Base-by-base conservation (phyloP, 2,113 vertebrate genomes). In the Catharus bicknelli region DNA sequence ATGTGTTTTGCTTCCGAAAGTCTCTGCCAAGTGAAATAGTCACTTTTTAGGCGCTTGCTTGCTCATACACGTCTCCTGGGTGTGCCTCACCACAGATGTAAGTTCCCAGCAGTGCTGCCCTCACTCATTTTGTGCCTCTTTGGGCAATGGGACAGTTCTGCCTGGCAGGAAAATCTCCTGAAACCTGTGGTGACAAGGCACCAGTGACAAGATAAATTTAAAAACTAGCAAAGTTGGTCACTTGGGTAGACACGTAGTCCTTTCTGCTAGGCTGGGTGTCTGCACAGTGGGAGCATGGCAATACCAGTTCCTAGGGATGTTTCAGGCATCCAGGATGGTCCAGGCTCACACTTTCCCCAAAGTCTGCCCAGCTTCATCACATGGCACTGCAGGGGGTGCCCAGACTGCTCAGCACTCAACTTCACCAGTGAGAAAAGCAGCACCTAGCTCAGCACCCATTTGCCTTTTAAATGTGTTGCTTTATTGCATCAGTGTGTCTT, bases 161-260 rank as follows among this genome's bases (percentile, higher is more conserved):
- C 21, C 17, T 10, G 42, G 7, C 20, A 38, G 22, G 34, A 29
- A 9, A 38, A 81, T 22, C 40, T 38, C 55, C 14, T 59, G 13
- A 29, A 79, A 7, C 14, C 7, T 17, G 55, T 38, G 26, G 26
- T 54, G 57, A 15, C 34, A 38, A 76, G 18, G 38, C 43, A 72
- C 25, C 8, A 45, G 25, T 20, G 30, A 54, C 27, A 72, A 23
- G 18, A 48, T 4, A 16, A 40, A 29, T 64, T 86, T 40, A 10
- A 64, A 73, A 67, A 16, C 4, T 53, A 88, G 29, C 6, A 13
- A 23, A 58, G 34, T 1, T 5, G 6, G 19, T 14, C 13, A 13
- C 21, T 50, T 50, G 11, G 14, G 5, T 50, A 45, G 6, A 15
- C 8, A 3, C 0, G 0, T 0, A 1, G 32, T 21, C 32, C 19